Evolutionary conservation across 2,888 invertebrate species (phyloP), one percentile per base, ranked within the genome.

Genomic region (Uropetala carovei): DNA sequence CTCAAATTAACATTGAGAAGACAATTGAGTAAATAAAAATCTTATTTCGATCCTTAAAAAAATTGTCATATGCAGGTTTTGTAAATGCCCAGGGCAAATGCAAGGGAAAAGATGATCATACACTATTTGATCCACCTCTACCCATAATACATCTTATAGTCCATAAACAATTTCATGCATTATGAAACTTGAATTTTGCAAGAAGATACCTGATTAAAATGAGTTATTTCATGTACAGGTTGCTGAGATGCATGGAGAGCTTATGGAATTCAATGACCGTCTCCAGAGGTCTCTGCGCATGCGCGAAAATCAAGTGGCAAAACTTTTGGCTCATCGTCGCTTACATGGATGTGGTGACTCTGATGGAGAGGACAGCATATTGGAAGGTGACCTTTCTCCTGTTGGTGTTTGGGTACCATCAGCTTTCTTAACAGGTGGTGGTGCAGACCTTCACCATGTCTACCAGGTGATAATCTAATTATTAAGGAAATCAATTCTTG

Each of bases 171-270:
- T n/a, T n/a, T n/a, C n/a, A n/a, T n/a, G n/a, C n/a, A n/a, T n/a
- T n/a, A n/a, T n/a, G n/a, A n/a, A n/a, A n/a, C n/a, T n/a, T n/a
- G n/a, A n/a, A n/a, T n/a, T n/a, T n/a, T n/a, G n/a, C n/a, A n/a
- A n/a, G n/a, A n/a, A n/a, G n/a, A n/a, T n/a, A n/a, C n/a, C n/a
- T n/a, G n/a, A n/a, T n/a, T n/a, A 0, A 60, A 27, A 13, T 81
- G 27, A 22, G 27, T 13, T 13, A 30, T 92, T 85, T 94, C 93
- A 92, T 93, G 93, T 93, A 18, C 94, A 98, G 97, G 98, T 98
- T 0, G 98, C 98, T 3, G 98, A 98, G 95, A 99, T 99, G 98
- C 98, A 98, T 94, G 98, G 98, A 0, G 98, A 99, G 94, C 95
- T 99, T 92, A 98, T 98, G 97, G 98, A 98, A 95, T 98, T 98